Percentiles rank a stretch among this genome's conserved stretches.
Conservation (phyloP, 1,140 invertebrate species). For the Drosophila nigrodunni region DNA sequence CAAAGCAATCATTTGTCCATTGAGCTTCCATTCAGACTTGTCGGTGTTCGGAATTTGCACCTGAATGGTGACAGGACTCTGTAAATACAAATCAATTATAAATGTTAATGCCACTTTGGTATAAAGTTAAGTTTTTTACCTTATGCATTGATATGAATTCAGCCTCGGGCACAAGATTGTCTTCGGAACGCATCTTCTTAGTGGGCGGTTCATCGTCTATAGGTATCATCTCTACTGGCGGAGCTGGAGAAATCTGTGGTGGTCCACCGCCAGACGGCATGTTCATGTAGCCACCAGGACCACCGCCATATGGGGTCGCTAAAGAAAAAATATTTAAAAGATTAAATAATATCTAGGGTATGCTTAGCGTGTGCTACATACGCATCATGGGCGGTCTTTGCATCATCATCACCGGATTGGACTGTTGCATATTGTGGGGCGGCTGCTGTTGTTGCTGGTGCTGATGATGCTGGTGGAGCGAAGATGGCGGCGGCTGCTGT, state of each 20-base stretch:
- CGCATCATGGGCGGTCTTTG: conserved; percentile 87
- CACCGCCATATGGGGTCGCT: conserved; percentile 84
- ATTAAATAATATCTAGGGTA: neutral
- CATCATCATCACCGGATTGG: conserved; percentile 88
- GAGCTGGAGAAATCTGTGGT: conserved; percentile 84
- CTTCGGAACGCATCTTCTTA: conserved; percentile 96
- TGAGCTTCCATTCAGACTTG: conserved; percentile 98
- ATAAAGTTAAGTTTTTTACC: conserved; percentile 82
- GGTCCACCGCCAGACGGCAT: conserved; percentile 57
- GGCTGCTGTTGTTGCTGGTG: conserved; percentile 69
- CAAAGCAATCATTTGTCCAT: conserved; percentile 94
- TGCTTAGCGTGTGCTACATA: conserved; percentile 68
- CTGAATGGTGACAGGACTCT: conserved; percentile 90
- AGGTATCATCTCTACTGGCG: conserved; percentile 82
- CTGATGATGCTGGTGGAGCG: conserved; percentile 56
- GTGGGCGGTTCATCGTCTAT: conserved; percentile 93
- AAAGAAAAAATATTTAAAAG: neutral
- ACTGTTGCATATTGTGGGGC: conserved; percentile 40
- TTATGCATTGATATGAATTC: conserved; percentile 85
- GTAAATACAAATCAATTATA: conserved; percentile 20
- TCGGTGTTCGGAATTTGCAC: conserved; percentile 93
- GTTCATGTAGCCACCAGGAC: conserved; percentile 83
- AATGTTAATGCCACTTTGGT: neutral
- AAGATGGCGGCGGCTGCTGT: conserved; percentile 41
- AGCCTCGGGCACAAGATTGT: conserved; percentile 95